Base-by-base conservation (phyloP, 2,113 vertebrate species). In the Poecile atricapillus region DNA sequence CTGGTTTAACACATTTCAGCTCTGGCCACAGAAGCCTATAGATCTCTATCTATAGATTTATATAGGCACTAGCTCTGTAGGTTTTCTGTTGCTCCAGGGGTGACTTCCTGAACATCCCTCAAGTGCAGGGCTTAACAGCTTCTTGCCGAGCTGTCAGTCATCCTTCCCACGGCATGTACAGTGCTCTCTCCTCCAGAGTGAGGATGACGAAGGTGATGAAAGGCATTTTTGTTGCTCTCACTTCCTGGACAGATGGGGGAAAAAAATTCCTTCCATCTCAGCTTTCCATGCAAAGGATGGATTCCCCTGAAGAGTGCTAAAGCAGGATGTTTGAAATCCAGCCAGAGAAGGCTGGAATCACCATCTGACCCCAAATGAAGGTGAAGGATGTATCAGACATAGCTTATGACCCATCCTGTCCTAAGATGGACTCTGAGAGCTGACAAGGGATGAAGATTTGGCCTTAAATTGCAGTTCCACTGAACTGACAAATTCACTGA, bases 161-260 rank as follows among this genome's bases (percentile, higher is more conserved):
- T 62, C 69, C 79, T 77, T 89, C 79, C 85, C 2, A 2, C 37
- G 16, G 58, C 74, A 69, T 3, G 3, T n/a, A 82, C 73, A 71
- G 20, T 28, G 62, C 76, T 86, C 37, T 83, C 68, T 86, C 52
- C 83, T 81, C 76, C 35, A 46, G 33, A 87, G 67, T 0, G 3
- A 91, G 67, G 84, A 76, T 76, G 89, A 95, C 0, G 5, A 93
- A 87, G 93, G 78, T 81, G 88, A 50, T 82, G 79, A 93, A 94
- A 96, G 63, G 65, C 83, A 68, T 92, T 96, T 95, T 71, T 64
- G 46, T 76, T 84, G 53, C 44, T 89, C 27, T 73, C 65, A 64
- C 62, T 62, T 87, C 74, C 70, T 56, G 70, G 64, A 56, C 73
- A 87, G 87, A 90, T 87, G 89, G 67, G 50, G 15, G 3, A 19